Evolutionary conservation across 2,888 invertebrate genomes (phyloP), one percentile per base, ranked within the genome.

Genomic region (Cyclophora albipunctata): DNA sequence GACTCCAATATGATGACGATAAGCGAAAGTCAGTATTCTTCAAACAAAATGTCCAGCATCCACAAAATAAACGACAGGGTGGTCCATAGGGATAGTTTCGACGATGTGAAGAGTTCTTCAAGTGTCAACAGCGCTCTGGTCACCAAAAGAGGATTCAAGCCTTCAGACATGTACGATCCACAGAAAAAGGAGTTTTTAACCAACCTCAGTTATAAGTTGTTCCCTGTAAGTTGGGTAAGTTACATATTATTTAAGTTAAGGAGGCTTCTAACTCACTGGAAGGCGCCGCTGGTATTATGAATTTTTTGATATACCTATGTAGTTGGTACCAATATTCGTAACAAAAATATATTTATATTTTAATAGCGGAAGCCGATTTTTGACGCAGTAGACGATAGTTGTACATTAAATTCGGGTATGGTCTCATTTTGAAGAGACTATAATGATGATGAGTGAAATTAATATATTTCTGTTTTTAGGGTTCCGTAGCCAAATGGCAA

Each of bases 161-260:
- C 96, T 1, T 96, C 96, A 2, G 96, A 96, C 81, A 91, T 92
- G 79, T 93, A 92, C 73, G 95, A 96, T 82, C 95, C 96, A 1
- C 89, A 89, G 63, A 96, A 96, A 83, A 92, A 92, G 75, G 92
- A 93, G 69, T 95, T 96, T 80, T 91, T 96, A 62, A 93, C 93
- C 47, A 92, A 92, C 73, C 90, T 96, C 75, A 95, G 95, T 72
- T 92, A 93, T 75, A 93, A 93, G 84, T 92, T 96, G 77, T 94
- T 94, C 80, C 94, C 94, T 90, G 91, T 94, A 86, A 92, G 93
- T 80, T 91, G 93, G 93, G 95, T 95, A 91, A 93, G 92, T 91
- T 65, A 52, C 62, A 57, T 57, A 61, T 64, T 60, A 55, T 61
- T 67, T 71, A 64, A 60, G 58, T 52, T 60, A 60, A 64, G 63